Percentiles rank a stretch among this genome's conserved stretches.
These are phyloP conservation scores for Cheilosia grossa DNA, from an alignment of 2,888 invertebrate species.

Conservation along the genomic window DNA sequence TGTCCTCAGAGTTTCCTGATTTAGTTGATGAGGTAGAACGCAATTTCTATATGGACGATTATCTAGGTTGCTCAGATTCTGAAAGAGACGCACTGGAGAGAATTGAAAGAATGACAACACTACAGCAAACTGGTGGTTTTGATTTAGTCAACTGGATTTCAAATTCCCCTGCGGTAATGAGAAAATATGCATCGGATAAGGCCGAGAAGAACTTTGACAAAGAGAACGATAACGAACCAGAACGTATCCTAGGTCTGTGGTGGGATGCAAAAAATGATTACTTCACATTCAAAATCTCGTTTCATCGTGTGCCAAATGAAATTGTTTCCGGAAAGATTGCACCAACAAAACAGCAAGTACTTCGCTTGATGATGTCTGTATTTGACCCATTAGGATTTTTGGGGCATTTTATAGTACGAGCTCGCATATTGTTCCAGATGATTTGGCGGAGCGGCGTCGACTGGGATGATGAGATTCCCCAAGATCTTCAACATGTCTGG, in stretches of 20 bases:
- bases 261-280: neutral
- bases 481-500: too few species aligned
- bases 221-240: neutral
- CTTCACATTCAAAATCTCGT: slow-evolving; percentile 1
- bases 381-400: slow-evolving; percentile 12
- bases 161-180: slow-evolving; percentile 7
- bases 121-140: slow-evolving; percentile 2
- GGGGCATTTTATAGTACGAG: slow-evolving; percentile 51
- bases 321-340: neutral
- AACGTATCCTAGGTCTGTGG: neutral
- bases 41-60: slow-evolving; percentile 13
- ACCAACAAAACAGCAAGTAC: slow-evolving; percentile 20
- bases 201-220: neutral
- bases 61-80: neutral
- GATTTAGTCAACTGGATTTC: neutral
- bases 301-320: neutral
- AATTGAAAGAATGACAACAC: neutral
- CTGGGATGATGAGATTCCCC: slow-evolving; percentile 40
- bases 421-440: slow-evolving; percentile 3
- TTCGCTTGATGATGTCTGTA: neutral
- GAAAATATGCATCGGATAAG: neutral
- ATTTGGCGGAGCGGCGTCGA: slow-evolving; percentile 1
- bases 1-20: neutral
- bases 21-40: neutral
- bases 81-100: neutral